Conservation (phyloP, 2,113 vertebrate genomes). For the crab-eating macaque (Macaca fascicularis) region T2T-MFA8v1.1 NC_088388.1:115440001-115440500, state of each 20-base stretch:
- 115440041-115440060: not conserved
- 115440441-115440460: constrained; percentile 26
- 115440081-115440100: not conserved
- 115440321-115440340: constrained; percentile 89
- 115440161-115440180: constrained; percentile 67
- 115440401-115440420: constrained; percentile 55
- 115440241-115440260: constrained; percentile 85
- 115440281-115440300: constrained; percentile 85
- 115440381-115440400: constrained; percentile 34
- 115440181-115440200: constrained; percentile 79
- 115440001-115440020: not conserved
- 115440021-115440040: not conserved
- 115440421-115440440: constrained; percentile 36
- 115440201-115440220: constrained; percentile 85
- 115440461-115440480: not conserved
- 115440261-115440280: constrained; percentile 79
- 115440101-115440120: not conserved
- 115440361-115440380: constrained; percentile 73
- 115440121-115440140: not conserved
- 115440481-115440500: not conserved
- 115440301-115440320: constrained; percentile 90
- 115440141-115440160: constrained; percentile 66
- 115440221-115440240: constrained; percentile 86
- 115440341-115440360: constrained; percentile 87
- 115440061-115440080: not conserved